Evolutionary conservation across 2,797 vertebrate species (phyloP), one percentile per base, ranked within the genome.

Genomic region (Crax fasciolata): DNA sequence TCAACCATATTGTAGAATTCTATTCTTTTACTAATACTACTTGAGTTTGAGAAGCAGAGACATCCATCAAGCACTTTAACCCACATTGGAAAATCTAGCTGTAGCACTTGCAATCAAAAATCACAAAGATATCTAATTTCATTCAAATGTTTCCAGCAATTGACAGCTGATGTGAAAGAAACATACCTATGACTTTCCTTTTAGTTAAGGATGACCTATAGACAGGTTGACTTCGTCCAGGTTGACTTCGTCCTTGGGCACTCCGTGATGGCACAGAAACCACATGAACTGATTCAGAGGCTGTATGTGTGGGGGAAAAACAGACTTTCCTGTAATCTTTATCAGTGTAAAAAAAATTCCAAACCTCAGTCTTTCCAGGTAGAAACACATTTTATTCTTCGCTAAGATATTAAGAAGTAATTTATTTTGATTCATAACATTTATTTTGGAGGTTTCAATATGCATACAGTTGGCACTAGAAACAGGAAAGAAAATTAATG

Each of bases 221-320:
- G 93, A 98, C 96, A 7, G 98, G 97, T 97, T 98, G 96, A 48
- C 97, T 99, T 95, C 95, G 98, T 58, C 98, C 98, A 7, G 98
- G 97, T 97, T 98, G 96, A 48, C 97, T 99, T 95, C 95, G 98
- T 58, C 98, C 98, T 75, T 95, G 98, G 77, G 98, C 92, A 97
- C 97, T 99, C 97, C 99, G 97, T 97, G 99, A 99, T 97, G 99
- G 98, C 97, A 99, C 97, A 20, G 99, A 99, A 97, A 99, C 99
- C 98, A 99, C 98, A 96, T 99, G 99, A 98, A 99, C 98, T 74
- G 99, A 99, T 98, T 99, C 99, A 95, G 99, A 99, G 84, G 99
- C 99, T 99, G 98, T 75, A 96, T 96, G 98, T 86, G 17, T 6
- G 44, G 23, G 41, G 57, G 9, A 76, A 84, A 91, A 78, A 44